These are phyloP conservation scores for Ips nitidus DNA, from an alignment of 1,140 invertebrate species.

Conservation along the genomic window DNA sequence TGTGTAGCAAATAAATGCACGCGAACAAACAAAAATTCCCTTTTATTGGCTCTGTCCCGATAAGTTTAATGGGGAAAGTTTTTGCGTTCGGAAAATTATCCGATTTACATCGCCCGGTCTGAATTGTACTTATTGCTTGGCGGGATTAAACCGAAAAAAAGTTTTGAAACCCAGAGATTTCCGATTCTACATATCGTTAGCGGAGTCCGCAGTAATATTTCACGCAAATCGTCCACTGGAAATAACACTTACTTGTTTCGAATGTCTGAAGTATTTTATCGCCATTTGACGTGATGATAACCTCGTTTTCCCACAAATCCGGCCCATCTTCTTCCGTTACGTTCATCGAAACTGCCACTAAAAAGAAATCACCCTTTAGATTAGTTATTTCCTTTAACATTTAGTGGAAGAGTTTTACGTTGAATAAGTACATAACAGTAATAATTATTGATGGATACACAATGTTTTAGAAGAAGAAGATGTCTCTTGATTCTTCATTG, in stretches of 20 bases:
- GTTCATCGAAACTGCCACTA: slow-evolving; percentile 60
- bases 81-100: slow-evolving; percentile 11
- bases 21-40: not conserved
- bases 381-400: no score
- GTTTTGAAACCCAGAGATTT: slow-evolving; percentile 7
- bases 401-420: no score
- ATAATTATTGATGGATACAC: no score
- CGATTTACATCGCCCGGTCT: not conserved
- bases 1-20: not conserved
- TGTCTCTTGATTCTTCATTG: no score
- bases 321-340: slow-evolving; percentile 62
- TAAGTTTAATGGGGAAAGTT: slow-evolving; percentile 17
- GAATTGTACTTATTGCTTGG: no score
- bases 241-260: slow-evolving; percentile 59
- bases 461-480: no score
- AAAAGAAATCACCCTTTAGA: slow-evolving; percentile 31
- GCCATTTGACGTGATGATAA: slow-evolving; percentile 57
- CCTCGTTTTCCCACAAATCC: slow-evolving; percentile 56
- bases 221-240: slow-evolving; percentile 11
- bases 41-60: not conserved
- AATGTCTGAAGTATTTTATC: slow-evolving; percentile 58
- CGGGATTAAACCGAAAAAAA: not conserved
- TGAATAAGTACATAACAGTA: no score
- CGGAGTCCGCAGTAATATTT: slow-evolving; percentile 22
- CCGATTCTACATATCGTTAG: slow-evolving; percentile 28